Conservation (phyloP, 2,113 vertebrate genomes). For the Antechinus flavipes region DNA sequence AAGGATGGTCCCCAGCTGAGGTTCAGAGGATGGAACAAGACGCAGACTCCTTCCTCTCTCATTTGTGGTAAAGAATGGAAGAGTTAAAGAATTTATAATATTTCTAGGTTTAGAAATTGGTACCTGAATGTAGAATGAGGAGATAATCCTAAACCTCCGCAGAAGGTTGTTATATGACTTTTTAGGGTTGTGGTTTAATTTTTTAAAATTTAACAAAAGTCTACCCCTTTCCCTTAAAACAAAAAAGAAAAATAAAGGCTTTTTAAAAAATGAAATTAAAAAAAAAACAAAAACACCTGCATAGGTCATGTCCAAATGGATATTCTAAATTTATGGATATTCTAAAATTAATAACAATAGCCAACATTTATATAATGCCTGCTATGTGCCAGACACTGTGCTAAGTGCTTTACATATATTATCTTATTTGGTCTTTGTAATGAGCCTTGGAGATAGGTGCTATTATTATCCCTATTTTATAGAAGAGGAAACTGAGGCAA, state of each 20-base stretch:
- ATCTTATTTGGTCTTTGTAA: background rate
- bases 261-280: background rate
- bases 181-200: background rate
- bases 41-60: background rate
- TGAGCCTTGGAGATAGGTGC: background rate
- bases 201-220: background rate
- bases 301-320: background rate
- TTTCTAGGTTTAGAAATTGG: background rate
- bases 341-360: background rate
- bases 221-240: background rate
- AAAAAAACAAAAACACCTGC: background rate
- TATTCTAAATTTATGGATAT: background rate
- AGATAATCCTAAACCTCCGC: background rate
- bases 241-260: background rate
- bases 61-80: background rate
- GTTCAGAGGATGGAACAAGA: background rate
- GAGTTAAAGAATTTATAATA: background rate
- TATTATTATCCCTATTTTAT: background rate
- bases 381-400: background rate
- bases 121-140: background rate
- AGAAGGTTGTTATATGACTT: background rate
- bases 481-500: background rate
- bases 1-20: background rate
- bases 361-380: background rate
- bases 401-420: background rate